Evolutionary conservation across 2,797 vertebrate genomes (phyloP).

Genomic region (Mastacembelus armatus): DNA sequence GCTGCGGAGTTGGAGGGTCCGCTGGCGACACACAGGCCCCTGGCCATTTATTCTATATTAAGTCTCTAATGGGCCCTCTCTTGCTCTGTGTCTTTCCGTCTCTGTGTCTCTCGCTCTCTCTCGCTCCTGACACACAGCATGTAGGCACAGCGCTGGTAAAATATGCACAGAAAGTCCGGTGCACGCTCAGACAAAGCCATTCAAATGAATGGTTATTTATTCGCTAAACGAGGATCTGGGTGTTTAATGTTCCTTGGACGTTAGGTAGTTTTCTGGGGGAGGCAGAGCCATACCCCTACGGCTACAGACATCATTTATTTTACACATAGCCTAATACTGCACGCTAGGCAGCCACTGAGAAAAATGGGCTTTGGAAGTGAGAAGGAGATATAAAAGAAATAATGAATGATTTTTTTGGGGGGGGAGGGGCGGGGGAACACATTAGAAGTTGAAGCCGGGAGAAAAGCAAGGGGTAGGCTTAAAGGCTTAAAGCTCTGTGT

Average conservation of each 20-base stretch:
- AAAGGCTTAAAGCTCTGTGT: slow-evolving; percentile 57
- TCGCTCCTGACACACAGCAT: slow-evolving; percentile 77
- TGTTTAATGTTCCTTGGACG: slow-evolving; percentile 99
- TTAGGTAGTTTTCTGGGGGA: slow-evolving; percentile 96
- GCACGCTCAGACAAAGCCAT: slow-evolving; percentile 88
- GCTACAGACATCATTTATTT: slow-evolving; percentile 99
- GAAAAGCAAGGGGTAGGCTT: slow-evolving; percentile 63
- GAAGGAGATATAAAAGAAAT: slow-evolving; percentile 80
- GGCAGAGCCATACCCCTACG: slow-evolving; percentile 93
- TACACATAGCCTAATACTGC: slow-evolving; percentile 98
- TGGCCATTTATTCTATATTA: slow-evolving; percentile 99
- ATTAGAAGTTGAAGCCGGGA: slow-evolving; percentile 73
- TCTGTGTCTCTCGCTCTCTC: slow-evolving; percentile 23
- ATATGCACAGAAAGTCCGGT: slow-evolving; percentile 97
- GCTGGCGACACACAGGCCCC: slow-evolving; percentile 96
- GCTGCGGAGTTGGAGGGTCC: slow-evolving; percentile 91
- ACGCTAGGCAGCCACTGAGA: slow-evolving; percentile 93
- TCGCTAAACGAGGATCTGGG: slow-evolving; percentile 99
- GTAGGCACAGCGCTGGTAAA: slow-evolving; percentile 83
- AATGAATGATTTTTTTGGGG: slow-evolving; percentile 73
- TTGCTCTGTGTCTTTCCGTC: slow-evolving; percentile 63
- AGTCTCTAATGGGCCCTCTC: slow-evolving; percentile 97
- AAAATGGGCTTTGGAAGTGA: slow-evolving; percentile 88
- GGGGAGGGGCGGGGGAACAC: slow-evolving; percentile 42
- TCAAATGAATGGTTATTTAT: slow-evolving; percentile 99